Base-by-base conservation (phyloP, 2,797 vertebrate species). In the Premnoplex brunnescens region DNA sequence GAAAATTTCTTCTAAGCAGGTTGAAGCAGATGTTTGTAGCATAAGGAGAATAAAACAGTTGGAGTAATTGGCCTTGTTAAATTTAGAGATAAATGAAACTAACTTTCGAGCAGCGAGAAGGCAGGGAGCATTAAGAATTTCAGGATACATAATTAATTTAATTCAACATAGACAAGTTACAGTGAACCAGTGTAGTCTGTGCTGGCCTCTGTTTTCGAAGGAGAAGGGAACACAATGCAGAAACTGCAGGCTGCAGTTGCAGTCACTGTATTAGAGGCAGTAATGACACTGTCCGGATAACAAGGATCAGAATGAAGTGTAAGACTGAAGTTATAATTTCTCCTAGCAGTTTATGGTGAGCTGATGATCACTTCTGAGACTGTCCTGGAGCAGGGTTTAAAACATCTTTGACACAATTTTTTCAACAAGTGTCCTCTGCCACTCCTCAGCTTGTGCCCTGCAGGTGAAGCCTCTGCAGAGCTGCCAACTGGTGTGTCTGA, bases 171-270 rank as follows among this genome's bases (percentile, higher is more conserved):
- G 36, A n/a, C 9, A 48, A 51, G 7, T 67, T 82, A 21, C 1
- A 15, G 13, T 41, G n/a, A 82, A 36, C 9, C 22, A 73, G 1
- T 0, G 0, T 2, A 12, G 9, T 58, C 41, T 7, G 16, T 27
- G 23, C 18, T 37, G 26, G 32, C 19, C 60, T 80, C 22, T 6
- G 1, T 51, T 51, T 85, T 55, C 26, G 12, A 62, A 58, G 27
- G 27, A 27, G 26, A 30, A 72, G 18, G 17, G 3, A 71, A 27
- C 1, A 2, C 8, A 23, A n/a, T 3, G 8, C 24, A 49, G 24
- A 59, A 91, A 46, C 34, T 32, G 23, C 21, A 85, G 44, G 34
- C 37, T 55, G 32, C n/a, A 19, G 20, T 32, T 51, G 24, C 19
- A 30, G 30, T 34, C 7, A 22, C 18, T 41, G 0, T 12, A 5